Conservation (phyloP, 1,140 invertebrate genomes). For the Drosophila pseudoananassae region DNA sequence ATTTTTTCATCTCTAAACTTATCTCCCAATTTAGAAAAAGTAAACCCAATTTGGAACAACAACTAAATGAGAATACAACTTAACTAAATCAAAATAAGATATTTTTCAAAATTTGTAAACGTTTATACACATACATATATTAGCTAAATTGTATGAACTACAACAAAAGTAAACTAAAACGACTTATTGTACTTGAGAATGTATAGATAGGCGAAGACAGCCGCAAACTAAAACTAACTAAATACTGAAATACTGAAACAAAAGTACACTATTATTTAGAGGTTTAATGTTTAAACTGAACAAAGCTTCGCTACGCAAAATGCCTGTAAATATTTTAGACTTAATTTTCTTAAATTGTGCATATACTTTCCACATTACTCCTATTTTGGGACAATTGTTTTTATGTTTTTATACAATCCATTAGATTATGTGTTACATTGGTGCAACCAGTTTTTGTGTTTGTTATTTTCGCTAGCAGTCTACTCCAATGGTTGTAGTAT, state of each 20-base stretch:
- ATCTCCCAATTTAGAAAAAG: slow-evolving; percentile 15
- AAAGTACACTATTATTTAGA: slow-evolving; percentile 35
- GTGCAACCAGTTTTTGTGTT: neutral
- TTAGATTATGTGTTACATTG: neutral
- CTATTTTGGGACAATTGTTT: slow-evolving; percentile 11
- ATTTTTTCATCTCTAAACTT: slow-evolving; percentile 53
- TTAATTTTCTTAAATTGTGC: slow-evolving; percentile 30
- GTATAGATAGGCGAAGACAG: slow-evolving; percentile 16
- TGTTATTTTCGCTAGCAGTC: neutral
- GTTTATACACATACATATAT: slow-evolving; percentile 56
- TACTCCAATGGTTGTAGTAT: slow-evolving; percentile 1
- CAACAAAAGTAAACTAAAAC: slow-evolving; percentile 24
- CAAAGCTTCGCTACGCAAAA: slow-evolving; percentile 70
- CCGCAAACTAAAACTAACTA: slow-evolving; percentile 29
- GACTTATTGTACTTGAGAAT: slow-evolving; percentile 55
- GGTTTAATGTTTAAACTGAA: slow-evolving; percentile 24
- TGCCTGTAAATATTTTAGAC: slow-evolving; percentile 75
- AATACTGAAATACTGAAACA: slow-evolving; percentile 3
- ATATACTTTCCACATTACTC: neutral
- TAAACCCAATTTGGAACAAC: slow-evolving; percentile 20
- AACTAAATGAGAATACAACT: slow-evolving; percentile 19
- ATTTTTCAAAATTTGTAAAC: slow-evolving; percentile 79
- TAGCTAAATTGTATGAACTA: slow-evolving; percentile 48
- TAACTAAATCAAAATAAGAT: slow-evolving; percentile 72
- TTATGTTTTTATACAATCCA: slow-evolving; percentile 17